phyloP scores from a whole-genome alignment of 2,888 invertebrate genomes.

The Cremastinae sp. region DNA sequence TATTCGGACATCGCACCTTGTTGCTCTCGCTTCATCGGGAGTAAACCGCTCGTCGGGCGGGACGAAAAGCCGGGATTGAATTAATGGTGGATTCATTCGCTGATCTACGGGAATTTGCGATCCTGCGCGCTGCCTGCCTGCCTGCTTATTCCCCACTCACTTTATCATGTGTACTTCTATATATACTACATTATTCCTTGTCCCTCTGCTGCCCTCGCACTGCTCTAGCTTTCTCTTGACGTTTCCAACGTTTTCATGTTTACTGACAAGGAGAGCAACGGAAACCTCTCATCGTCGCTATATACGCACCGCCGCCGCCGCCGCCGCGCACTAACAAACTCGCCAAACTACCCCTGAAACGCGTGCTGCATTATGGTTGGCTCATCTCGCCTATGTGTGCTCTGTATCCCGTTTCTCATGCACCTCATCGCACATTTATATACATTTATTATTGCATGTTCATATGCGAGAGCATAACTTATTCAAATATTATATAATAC shows the following conservation, averaged over 20 bases:
- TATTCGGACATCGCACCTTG: slow-evolving; percentile 73
- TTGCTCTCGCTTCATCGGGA: slow-evolving; percentile 18
- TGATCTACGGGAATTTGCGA: slow-evolving; percentile 73
- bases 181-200: slow-evolving; percentile 35
- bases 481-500: too few relatives aligned
- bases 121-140: slow-evolving; percentile 23
- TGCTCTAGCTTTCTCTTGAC: slow-evolving; percentile 7
- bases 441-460: background rate
- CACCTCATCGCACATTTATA: slow-evolving; percentile 8
- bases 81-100: slow-evolving; percentile 80
- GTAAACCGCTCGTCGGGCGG: slow-evolving; percentile 26
- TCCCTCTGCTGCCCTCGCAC: slow-evolving; percentile 9
- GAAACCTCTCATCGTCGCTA: slow-evolving; percentile 27
- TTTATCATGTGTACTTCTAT: too few relatives aligned
- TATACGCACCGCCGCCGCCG: too few relatives aligned
- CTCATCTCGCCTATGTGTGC: slow-evolving; percentile 40
- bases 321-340: slow-evolving; percentile 50
- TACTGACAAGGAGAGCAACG: slow-evolving; percentile 19
- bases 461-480: too few relatives aligned
- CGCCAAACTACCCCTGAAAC: slow-evolving; percentile 55
- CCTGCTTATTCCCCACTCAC: slow-evolving; percentile 45
- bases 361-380: slow-evolving; percentile 51
- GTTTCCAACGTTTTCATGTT: slow-evolving; percentile 33
- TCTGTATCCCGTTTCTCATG: slow-evolving; percentile 23
- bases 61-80: slow-evolving; percentile 67